phyloP scores from a whole-genome alignment of 2,797 vertebrate genomes.

The Gobionotothen gibberifrons region DNA sequence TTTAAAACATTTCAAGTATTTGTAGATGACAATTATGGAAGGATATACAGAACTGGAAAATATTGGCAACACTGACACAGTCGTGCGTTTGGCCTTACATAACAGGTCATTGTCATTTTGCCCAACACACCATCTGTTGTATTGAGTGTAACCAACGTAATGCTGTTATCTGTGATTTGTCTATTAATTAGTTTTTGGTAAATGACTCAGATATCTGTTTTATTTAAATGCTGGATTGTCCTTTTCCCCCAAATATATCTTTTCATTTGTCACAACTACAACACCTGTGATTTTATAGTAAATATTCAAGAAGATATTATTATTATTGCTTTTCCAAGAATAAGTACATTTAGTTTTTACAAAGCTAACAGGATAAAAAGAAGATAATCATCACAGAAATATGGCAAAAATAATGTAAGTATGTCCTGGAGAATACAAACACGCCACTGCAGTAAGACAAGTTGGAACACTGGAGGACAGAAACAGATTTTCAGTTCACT shows the following conservation, averaged over 20 bases:
- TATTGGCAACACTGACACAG: conserved; percentile 3
- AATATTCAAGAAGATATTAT: conserved; percentile 27
- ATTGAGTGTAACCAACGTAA: neutral
- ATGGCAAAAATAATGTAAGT: neutral
- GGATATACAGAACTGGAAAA: conserved; percentile 12
- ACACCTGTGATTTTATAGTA: conserved; percentile 19
- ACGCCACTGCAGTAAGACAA: neutral
- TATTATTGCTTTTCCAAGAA: neutral
- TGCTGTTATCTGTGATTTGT: conserved; percentile 4
- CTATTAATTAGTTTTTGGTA: neutral
- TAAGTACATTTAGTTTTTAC: neutral
- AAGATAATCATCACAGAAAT: neutral
- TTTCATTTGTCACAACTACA: neutral
- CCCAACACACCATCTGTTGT: conserved; percentile 3
- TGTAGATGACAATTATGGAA: conserved; percentile 29
- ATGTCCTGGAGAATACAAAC: neutral
- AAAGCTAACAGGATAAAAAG: neutral
- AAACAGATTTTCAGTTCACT: neutral
- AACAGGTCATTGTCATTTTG: conserved; percentile 9
- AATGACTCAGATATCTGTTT: neutral
- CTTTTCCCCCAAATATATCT: neutral
- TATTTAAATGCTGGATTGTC: conserved; percentile 21
- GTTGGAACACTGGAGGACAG: neutral
- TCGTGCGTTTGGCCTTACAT: neutral
- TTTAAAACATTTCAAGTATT: conserved; percentile 41